Percentiles rank a stretch among this genome's conserved stretches.
These are phyloP conservation scores for Drosophila carrolli DNA, from an alignment of 1,140 invertebrate species.

Conservation along the genomic window DNA sequence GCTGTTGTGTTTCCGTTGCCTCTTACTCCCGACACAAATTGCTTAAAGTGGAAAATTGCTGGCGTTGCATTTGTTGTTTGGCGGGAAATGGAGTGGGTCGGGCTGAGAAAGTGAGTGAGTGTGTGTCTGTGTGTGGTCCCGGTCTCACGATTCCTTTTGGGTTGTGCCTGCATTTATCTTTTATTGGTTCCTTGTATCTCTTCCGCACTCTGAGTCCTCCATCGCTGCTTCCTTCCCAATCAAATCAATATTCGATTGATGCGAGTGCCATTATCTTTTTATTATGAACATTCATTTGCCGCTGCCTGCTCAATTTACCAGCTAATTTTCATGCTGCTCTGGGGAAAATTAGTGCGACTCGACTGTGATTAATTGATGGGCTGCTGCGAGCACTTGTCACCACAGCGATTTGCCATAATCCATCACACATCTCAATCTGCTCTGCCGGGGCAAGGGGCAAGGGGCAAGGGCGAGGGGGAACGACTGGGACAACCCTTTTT, in stretches of 20 bases:
- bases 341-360: constrained; percentile 55
- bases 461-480: background rate
- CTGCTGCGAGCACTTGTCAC: constrained; percentile 35
- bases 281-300: constrained; percentile 80
- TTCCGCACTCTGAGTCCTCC: background rate
- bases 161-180: constrained; percentile 72
- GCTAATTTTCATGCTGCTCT: constrained; percentile 47
- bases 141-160: constrained; percentile 28
- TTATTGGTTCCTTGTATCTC: constrained; percentile 62
- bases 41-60: constrained; percentile 83
- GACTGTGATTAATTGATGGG: constrained; percentile 69
- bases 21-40: constrained; percentile 67
- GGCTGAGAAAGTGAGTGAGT: background rate
- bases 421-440: constrained; percentile 23
- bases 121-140: constrained; percentile 42
- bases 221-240: constrained; percentile 44
- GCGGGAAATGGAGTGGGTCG: background rate
- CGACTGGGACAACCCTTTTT: constrained; percentile 24
- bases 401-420: constrained; percentile 46
- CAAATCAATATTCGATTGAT: constrained; percentile 83
- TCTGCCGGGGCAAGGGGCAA: background rate
- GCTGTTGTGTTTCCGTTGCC: constrained; percentile 38
- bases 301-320: constrained; percentile 40
- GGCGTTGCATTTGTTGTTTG: constrained; percentile 65
- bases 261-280: constrained; percentile 81